A percentile compares a stretch with the other conserved stretches of the same genome.
These are phyloP conservation scores for Exaiptasia diaphana DNA, from an alignment of 64 coral and sea anemone species.

Conservation along the genomic window DNA sequence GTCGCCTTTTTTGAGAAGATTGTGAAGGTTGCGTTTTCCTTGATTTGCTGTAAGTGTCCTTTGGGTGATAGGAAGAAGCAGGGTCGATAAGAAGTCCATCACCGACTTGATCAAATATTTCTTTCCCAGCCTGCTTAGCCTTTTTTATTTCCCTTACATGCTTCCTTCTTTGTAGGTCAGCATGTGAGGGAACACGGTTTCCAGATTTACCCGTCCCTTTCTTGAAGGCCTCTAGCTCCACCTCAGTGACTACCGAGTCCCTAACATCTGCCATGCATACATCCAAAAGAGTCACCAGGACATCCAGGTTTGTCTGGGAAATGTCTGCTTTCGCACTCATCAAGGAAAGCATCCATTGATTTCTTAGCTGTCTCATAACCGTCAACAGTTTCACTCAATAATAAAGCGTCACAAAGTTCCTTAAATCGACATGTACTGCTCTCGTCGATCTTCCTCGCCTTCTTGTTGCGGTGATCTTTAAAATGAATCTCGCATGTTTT, in stretches of 20 bases:
- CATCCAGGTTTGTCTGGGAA: constrained; percentile 12
- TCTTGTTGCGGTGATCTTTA: constrained; percentile 31
- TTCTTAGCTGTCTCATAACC: neutral
- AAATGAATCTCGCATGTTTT: constrained; percentile 32
- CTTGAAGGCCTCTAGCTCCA: neutral
- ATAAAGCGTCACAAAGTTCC: neutral
- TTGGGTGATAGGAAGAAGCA: neutral
- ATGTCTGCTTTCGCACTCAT: neutral
- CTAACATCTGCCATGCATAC: neutral
- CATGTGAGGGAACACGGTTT: neutral
- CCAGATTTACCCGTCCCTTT: neutral
- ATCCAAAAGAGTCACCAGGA: constrained; percentile 25
- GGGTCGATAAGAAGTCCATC: neutral
- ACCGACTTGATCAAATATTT: neutral
- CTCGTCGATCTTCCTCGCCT: neutral
- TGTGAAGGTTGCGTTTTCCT: neutral
- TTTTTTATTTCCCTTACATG: constrained; percentile 9
- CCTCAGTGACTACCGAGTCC: neutral
- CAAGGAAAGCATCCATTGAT: neutral
- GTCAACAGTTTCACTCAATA: neutral
- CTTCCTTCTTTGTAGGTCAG: neutral
- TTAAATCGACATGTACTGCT: constrained; percentile 1
- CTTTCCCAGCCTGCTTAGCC: neutral
- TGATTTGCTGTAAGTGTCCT: neutral
- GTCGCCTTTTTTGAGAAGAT: neutral